A percentile compares a stretch with the other conserved stretches of the same genome.
These are phyloP conservation scores for Athetis lepigone DNA, from an alignment of 2,888 invertebrate species.

Conservation along the genomic window DNA sequence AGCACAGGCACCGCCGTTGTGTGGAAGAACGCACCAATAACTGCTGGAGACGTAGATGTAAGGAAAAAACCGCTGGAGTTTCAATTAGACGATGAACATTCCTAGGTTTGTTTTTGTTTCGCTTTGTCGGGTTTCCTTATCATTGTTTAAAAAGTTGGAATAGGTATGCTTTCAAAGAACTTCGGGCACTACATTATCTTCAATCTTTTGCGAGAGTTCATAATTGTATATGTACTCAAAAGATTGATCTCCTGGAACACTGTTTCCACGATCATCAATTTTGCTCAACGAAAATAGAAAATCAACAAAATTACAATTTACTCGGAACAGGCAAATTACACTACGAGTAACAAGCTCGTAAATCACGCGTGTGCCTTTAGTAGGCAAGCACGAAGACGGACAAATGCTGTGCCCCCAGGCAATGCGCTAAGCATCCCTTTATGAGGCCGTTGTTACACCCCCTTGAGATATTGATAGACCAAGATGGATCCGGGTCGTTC, in stretches of 20 bases:
- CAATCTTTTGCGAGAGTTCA: constrained; percentile 35
- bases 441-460: constrained; percentile 58
- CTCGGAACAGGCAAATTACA: constrained; percentile 72
- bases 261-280: constrained; percentile 58
- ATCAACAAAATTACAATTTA: constrained; percentile 70
- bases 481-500: constrained; percentile 27
- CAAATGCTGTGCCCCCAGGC: constrained; percentile 64
- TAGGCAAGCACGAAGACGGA: constrained; percentile 67
- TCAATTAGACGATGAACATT: constrained; percentile 57
- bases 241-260: constrained; percentile 51
- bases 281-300: constrained; percentile 65
- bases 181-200: constrained; percentile 37
- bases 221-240: constrained; percentile 46
- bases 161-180: constrained; percentile 45
- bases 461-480: constrained; percentile 51
- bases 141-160: constrained; percentile 41
- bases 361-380: constrained; percentile 67
- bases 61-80: constrained; percentile 58
- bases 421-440: constrained; percentile 62
- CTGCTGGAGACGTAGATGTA: constrained; percentile 43
- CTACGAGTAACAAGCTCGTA: constrained; percentile 67
- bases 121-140: constrained; percentile 47
- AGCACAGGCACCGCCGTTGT: constrained; percentile 74
- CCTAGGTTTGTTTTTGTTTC: constrained; percentile 53
- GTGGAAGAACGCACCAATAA: constrained; percentile 60